These are phyloP conservation scores for Seira musarum DNA, from an alignment of 2,888 invertebrate genomes.

Conservation along the genomic window DNA sequence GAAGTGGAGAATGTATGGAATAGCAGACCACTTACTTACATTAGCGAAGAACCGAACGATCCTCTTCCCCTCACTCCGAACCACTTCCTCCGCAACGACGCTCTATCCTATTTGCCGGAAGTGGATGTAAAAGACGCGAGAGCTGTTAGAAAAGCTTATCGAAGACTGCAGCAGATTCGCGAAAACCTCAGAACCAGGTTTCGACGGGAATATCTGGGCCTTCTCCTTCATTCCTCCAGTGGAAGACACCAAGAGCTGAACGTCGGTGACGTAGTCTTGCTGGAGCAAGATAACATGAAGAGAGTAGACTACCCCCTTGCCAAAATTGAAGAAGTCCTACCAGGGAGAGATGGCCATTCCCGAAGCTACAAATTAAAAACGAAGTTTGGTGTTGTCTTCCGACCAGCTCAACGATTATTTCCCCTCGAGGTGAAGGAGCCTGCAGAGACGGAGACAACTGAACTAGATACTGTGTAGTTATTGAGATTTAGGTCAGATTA, in stretches of 20 bases:
- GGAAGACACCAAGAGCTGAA: neutral
- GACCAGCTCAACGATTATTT: neutral
- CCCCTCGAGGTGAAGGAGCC: neutral
- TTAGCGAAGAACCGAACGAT: slow-evolving; percentile 23
- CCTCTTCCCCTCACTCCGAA: slow-evolving; percentile 23
- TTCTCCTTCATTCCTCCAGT: neutral
- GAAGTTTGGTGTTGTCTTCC: neutral
- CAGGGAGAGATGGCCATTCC: neutral
- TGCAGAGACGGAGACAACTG: too few relatives aligned
- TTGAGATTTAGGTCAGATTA: too few relatives aligned
- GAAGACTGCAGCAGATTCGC: neutral
- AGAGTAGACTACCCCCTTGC: neutral
- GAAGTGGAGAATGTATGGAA: slow-evolving; percentile 16
- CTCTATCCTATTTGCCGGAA: slow-evolving; percentile 10
- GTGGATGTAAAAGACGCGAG: slow-evolving; percentile 6
- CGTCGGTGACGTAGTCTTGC: neutral
- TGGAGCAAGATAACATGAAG: neutral
- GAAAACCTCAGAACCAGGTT: slow-evolving; percentile 12
- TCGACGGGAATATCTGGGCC: slow-evolving; percentile 20
- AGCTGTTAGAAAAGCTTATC: neutral
- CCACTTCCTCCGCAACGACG: neutral
- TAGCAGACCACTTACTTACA: slow-evolving; percentile 17
- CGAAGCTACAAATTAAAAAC: neutral
- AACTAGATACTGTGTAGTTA: too few relatives aligned
- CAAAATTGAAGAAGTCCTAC: neutral